Evolutionary conservation across 2,797 vertebrate genomes (phyloP).

Genomic region (Eurystomus glaucurus): DNA sequence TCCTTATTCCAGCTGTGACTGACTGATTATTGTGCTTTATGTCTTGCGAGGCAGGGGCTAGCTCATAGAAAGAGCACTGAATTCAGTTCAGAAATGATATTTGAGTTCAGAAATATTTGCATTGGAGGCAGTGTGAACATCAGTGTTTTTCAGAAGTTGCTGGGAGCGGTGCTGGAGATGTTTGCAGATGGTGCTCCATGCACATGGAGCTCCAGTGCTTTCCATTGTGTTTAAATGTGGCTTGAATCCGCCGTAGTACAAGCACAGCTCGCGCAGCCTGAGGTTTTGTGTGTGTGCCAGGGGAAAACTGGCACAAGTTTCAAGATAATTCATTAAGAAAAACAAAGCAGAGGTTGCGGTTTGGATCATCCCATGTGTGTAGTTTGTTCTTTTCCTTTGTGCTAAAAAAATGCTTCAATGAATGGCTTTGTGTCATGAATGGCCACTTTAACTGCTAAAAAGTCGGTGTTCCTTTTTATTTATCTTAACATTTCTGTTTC

Average conservation of each 20-base stretch:
- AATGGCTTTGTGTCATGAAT: neutral
- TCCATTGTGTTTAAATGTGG: rapidly evolving
- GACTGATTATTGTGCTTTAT: neutral
- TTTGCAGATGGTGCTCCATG: neutral
- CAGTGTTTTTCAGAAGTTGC: neutral
- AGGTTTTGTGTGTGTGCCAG: neutral
- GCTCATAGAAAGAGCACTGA: neutral
- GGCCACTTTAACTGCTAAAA: neutral
- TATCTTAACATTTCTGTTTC: neutral
- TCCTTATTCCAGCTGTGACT: neutral
- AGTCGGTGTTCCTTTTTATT: neutral
- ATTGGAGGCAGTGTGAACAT: neutral
- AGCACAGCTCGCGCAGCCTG: rapidly evolving
- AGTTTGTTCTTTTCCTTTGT: neutral
- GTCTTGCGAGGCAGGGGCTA: neutral
- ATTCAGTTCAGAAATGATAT: neutral
- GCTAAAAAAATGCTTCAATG: neutral
- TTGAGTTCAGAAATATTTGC: neutral
- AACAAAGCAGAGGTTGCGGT: neutral
- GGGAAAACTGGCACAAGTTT: neutral
- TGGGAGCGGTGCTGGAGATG: neutral
- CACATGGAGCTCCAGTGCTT: neutral
- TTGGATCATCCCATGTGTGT: neutral
- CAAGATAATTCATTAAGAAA: neutral
- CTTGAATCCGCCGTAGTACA: neutral